Evolutionary conservation across 1,140 invertebrate species (phyloP).

Genomic region (Drosophila oshimai): DNA sequence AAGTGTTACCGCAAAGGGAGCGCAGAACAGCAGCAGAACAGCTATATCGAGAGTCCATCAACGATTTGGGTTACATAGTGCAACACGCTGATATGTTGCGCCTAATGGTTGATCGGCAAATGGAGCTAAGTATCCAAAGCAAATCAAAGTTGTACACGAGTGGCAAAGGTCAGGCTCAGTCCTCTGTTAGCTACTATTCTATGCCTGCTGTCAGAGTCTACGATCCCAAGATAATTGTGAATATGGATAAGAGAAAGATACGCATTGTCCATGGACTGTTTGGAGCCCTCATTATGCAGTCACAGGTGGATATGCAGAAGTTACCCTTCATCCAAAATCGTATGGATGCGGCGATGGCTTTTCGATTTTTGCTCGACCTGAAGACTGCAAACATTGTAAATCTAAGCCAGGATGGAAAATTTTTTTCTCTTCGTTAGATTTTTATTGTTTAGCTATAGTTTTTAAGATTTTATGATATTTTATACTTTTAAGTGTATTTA

Average conservation of each 20-base stretch:
- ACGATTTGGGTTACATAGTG: slow-evolving; percentile 31
- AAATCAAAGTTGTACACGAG: neutral
- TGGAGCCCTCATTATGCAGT: slow-evolving; percentile 14
- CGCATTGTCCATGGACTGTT: slow-evolving; percentile 27
- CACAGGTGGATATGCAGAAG: slow-evolving; percentile 28
- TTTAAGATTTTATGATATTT: no score
- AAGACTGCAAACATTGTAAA: slow-evolving; percentile 29
- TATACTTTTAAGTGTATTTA: no score
- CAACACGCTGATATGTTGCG: slow-evolving; percentile 35
- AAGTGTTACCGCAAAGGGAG: neutral
- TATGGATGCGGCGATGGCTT: slow-evolving; percentile 24
- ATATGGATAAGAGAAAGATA: slow-evolving; percentile 2
- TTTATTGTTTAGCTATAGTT: no score
- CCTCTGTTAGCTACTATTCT: neutral
- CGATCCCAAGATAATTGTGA: slow-evolving; percentile 16
- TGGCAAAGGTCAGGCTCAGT: neutral
- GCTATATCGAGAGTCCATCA: neutral
- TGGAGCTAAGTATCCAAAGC: slow-evolving; percentile 11
- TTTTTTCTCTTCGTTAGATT: slow-evolving; percentile 5
- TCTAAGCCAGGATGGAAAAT: slow-evolving; percentile 20
- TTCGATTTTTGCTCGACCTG: slow-evolving; percentile 37
- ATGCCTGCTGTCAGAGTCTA: slow-evolving; percentile 43
- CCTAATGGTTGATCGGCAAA: slow-evolving; percentile 46
- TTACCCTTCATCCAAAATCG: slow-evolving; percentile 18
- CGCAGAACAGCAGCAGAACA: neutral